These are phyloP conservation scores for Piezodorus guildinii DNA, from an alignment of 1,140 invertebrate genomes.

Conservation along the genomic window DNA sequence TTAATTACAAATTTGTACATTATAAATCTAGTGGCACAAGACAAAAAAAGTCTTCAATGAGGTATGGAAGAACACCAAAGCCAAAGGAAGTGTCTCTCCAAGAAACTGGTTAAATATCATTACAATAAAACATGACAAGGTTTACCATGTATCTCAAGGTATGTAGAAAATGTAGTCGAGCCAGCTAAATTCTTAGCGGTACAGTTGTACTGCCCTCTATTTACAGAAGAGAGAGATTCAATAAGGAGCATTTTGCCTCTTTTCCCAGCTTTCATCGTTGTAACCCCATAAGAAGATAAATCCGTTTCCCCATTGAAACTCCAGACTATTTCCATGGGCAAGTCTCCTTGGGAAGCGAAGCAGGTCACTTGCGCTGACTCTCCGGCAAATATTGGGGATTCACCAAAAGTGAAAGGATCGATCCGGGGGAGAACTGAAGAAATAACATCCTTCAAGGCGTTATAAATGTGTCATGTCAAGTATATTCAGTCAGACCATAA, in stretches of 20 bases:
- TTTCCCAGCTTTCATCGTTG: constrained; percentile 36
- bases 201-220: constrained; percentile 42
- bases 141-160: constrained; percentile 30
- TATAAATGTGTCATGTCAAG: background rate
- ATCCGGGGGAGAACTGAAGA: constrained; percentile 38
- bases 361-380: constrained; percentile 33
- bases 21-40: background rate
- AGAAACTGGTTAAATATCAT: background rate
- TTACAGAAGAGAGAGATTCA: constrained; percentile 38
- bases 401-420: constrained; percentile 39
- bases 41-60: constrained; percentile 3
- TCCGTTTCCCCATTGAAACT: constrained; percentile 27
- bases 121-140: constrained; percentile 1
- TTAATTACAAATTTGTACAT: too few relatives aligned
- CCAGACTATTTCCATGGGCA: constrained; percentile 30
- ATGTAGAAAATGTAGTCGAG: constrained; percentile 26
- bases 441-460: constrained; percentile 10
- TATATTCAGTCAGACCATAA: too few relatives aligned
- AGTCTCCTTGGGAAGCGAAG: constrained; percentile 32
- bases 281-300: constrained; percentile 26
- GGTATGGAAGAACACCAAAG: constrained; percentile 10
- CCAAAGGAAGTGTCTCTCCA: background rate
- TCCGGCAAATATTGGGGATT: constrained; percentile 34
- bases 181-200: constrained; percentile 36
- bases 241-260: constrained; percentile 39